Evolutionary conservation across 92 coral and sea anemone species (phyloP).

Genomic region (Phenganax marumi): DNA sequence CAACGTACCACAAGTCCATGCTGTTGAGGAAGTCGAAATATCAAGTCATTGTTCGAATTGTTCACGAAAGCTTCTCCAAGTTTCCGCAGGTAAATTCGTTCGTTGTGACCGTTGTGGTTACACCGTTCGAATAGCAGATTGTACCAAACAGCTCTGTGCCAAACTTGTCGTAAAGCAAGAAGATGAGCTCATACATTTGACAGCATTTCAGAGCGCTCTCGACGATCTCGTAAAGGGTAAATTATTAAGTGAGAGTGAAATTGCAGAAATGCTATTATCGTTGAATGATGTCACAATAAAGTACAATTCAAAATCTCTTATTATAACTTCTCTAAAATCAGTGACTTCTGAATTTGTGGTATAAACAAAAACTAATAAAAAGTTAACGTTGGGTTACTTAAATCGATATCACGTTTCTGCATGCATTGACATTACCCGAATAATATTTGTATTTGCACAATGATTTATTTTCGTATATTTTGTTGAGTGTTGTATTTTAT

Average conservation of each 20-base stretch:
- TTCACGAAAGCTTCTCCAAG: slow-evolving; percentile 30
- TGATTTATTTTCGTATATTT: too few species aligned
- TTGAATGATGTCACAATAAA: slow-evolving; percentile 19
- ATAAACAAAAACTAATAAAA: too few species aligned
- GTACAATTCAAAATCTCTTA: slow-evolving; percentile 7
- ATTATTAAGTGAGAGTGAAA: slow-evolving; percentile 28
- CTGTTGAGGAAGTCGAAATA: slow-evolving; percentile 35
- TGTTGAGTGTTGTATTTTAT: too few species aligned
- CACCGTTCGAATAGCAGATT: slow-evolving; percentile 16
- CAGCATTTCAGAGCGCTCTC: slow-evolving; percentile 45
- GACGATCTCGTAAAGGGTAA: slow-evolving; percentile 38
- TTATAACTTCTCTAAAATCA: too few species aligned
- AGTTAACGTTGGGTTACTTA: too few species aligned
- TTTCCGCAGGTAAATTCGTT: slow-evolving; percentile 27
- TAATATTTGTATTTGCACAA: too few species aligned
- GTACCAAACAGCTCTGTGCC: slow-evolving; percentile 28
- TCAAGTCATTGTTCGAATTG: slow-evolving; percentile 32
- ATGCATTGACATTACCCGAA: too few species aligned
- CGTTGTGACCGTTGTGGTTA: slow-evolving; percentile 45
- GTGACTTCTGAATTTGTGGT: too few species aligned
- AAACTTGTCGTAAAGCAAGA: slow-evolving; percentile 28
- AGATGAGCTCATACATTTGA: slow-evolving; percentile 19
- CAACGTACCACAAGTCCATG: slow-evolving; percentile 22
- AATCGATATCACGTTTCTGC: too few species aligned
- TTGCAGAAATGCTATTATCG: slow-evolving; percentile 41